These are phyloP conservation scores for Malaclemys terrapin DNA, from an alignment of 2,113 vertebrate genomes.

Conservation along the genomic window DNA sequence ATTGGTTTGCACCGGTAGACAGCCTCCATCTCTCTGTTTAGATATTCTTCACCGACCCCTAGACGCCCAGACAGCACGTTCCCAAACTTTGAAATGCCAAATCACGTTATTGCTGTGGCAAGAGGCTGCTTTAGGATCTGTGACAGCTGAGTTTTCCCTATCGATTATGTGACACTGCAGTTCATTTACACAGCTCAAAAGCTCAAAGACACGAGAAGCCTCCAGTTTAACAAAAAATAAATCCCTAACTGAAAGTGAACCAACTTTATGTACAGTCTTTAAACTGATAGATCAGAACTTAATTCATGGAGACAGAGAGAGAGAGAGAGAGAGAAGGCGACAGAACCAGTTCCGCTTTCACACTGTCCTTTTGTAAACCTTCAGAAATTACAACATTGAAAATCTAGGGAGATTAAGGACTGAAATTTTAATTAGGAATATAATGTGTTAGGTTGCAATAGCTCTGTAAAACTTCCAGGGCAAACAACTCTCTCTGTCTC, in stretches of 20 bases:
- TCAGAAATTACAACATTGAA: slow-evolving; percentile 49
- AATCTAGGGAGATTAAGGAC: background rate
- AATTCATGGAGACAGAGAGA: slow-evolving; percentile 68
- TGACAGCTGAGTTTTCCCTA: slow-evolving; percentile 89
- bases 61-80: slow-evolving; percentile 63
- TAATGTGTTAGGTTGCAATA: background rate
- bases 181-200: slow-evolving; percentile 82
- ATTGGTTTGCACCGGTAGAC: background rate
- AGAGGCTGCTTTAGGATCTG: slow-evolving; percentile 82
- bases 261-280: slow-evolving; percentile 66
- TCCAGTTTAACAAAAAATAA: slow-evolving; percentile 52
- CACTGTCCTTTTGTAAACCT: slow-evolving; percentile 46
- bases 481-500: background rate
- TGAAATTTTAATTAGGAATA: slow-evolving; percentile 34
- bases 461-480: background rate
- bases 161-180: slow-evolving; percentile 91
- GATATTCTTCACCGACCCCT: background rate
- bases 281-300: slow-evolving; percentile 70
- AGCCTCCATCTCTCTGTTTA: background rate
- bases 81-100: slow-evolving; percentile 80
- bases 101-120: slow-evolving; percentile 78
- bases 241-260: slow-evolving; percentile 63
- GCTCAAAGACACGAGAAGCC: slow-evolving; percentile 66
- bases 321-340: slow-evolving; percentile 41
- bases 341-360: slow-evolving; percentile 65